Percentiles rank a stretch among this genome's conserved stretches.
phyloP scores from a whole-genome alignment of 2,113 vertebrate species.

The Nycticryphes semicollaris region DNA sequence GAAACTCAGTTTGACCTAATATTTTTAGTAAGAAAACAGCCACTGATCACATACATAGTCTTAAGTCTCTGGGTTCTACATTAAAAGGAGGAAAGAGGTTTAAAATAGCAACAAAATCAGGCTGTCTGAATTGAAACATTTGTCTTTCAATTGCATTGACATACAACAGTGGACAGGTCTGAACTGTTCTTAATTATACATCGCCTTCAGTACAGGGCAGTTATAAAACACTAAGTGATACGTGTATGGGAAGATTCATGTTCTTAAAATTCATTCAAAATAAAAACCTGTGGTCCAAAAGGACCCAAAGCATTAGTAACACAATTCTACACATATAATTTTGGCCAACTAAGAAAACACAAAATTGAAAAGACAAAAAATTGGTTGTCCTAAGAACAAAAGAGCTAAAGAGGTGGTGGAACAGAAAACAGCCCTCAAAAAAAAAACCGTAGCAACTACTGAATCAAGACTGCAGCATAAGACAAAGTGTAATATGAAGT shows the following conservation, averaged over 20 bases:
- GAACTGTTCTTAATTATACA: not conserved
- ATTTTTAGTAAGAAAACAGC: not conserved
- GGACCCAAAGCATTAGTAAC: not conserved
- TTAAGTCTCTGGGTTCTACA: not conserved
- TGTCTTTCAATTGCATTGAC: not conserved
- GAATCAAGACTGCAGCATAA: not conserved
- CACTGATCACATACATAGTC: not conserved
- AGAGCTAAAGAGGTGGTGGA: not conserved
- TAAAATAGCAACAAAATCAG: not conserved
- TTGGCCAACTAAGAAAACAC: not conserved
- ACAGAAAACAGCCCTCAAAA: not conserved
- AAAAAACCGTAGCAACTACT: not conserved
- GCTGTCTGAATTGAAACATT: not conserved
- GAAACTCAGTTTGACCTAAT: not conserved
- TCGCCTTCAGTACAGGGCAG: not conserved
- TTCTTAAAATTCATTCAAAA: not conserved
- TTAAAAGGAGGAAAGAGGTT: not conserved
- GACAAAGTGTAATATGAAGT: not conserved
- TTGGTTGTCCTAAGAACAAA: not conserved
- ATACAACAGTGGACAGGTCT: not conserved
- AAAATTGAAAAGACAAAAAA: not conserved
- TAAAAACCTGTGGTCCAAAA: not conserved
- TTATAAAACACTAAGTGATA: not conserved
- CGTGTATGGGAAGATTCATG: not conserved
- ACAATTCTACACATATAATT: not conserved